Conservation (phyloP, 2,888 invertebrate species). For the Phytoseiulus persimilis region DNA sequence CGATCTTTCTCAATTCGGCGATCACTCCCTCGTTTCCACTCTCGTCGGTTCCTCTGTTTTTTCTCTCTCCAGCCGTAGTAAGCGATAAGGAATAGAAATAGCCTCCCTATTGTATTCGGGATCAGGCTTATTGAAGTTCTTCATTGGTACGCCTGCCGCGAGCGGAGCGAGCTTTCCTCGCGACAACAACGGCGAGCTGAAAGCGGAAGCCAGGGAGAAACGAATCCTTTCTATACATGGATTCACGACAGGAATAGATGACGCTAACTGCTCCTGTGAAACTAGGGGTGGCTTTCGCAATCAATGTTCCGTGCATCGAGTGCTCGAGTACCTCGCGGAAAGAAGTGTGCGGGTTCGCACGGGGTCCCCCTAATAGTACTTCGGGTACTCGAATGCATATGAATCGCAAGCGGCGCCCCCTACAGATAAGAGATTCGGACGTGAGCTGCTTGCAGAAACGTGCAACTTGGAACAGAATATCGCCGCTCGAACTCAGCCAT, state of each 20-base stretch:
- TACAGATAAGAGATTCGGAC: not conserved
- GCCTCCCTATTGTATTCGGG: not conserved
- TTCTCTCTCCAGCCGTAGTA: not conserved
- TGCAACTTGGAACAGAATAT: not conserved
- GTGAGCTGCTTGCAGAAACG: not conserved
- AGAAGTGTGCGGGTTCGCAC: too few relatives aligned
- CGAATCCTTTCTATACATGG: not conserved
- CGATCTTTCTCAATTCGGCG: not conserved
- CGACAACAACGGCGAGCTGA: not conserved
- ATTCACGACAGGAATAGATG: not conserved
- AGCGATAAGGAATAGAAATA: not conserved
- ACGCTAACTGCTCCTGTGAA: not conserved
- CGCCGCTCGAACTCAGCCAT: not conserved
- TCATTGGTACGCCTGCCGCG: not conserved
- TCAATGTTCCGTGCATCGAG: too few relatives aligned
- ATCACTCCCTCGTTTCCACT: not conserved
- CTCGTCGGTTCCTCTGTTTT: not conserved
- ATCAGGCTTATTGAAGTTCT: constrained; percentile 5
- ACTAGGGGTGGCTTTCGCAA: too few relatives aligned
- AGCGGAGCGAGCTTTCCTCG: not conserved
- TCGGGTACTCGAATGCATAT: not conserved
- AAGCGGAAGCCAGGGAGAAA: not conserved
- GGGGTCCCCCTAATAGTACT: too few relatives aligned
- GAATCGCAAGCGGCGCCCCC: not conserved
- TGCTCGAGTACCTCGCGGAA: too few relatives aligned